Conservation (phyloP, 2,797 vertebrate genomes). For the Fistularia tabacaria region DNA sequence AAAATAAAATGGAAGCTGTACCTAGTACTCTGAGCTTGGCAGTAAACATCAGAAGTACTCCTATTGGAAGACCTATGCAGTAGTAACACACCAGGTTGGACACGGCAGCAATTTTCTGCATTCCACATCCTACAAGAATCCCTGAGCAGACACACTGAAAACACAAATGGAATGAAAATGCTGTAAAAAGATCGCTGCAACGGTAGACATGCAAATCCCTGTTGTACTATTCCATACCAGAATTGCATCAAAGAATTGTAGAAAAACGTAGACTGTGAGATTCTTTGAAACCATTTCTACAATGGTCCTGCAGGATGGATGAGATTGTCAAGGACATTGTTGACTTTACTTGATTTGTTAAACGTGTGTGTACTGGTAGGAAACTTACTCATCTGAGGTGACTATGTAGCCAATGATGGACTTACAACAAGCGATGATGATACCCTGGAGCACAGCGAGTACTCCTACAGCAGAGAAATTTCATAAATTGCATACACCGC, state of each 20-base stretch:
- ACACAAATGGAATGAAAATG: constrained; percentile 4
- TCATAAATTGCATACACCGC: background rate
- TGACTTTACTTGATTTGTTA: background rate
- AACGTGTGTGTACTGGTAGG: too few relatives aligned
- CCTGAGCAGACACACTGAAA: constrained; percentile 83
- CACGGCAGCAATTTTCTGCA: constrained; percentile 87
- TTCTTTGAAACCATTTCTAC: constrained; percentile 72
- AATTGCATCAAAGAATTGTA: constrained; percentile 82
- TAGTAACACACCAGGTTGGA: constrained; percentile 86
- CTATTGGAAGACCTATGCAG: constrained; percentile 79
- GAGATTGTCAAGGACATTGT: constrained; percentile 15
- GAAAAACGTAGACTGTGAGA: constrained; percentile 69
- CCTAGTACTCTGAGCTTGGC: constrained; percentile 81
- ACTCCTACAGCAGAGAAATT: constrained; percentile 46
- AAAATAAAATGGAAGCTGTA: constrained; percentile 46
- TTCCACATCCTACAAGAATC: constrained; percentile 83
- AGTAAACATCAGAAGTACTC: constrained; percentile 82
- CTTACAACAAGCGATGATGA: constrained; percentile 52
- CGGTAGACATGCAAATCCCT: background rate
- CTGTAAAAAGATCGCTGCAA: background rate
- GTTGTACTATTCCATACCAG: constrained; percentile 64
- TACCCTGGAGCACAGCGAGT: constrained; percentile 67
- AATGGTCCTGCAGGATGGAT: constrained; percentile 73
- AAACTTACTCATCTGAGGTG: constrained; percentile 83
- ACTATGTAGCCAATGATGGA: constrained; percentile 79